These are phyloP conservation scores for Phaetusa simplex DNA, from an alignment of 2,113 vertebrate species.

Conservation along the genomic window DNA sequence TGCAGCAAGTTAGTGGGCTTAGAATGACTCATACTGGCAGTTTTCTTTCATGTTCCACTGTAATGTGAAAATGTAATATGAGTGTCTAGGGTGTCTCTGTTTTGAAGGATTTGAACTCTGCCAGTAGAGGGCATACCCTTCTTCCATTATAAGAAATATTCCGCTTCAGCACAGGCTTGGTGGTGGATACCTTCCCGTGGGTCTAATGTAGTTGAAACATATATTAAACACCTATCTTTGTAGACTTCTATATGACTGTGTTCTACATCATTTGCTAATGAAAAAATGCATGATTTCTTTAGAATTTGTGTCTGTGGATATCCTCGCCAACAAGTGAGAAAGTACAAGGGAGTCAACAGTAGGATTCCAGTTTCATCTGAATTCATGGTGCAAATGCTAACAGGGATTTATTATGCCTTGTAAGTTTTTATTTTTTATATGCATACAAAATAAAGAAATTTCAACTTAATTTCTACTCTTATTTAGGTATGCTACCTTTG, in stretches of 20 bases:
- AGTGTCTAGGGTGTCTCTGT: background rate
- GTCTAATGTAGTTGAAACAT: background rate
- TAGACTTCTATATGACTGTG: background rate
- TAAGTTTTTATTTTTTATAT: slow-evolving; percentile 72
- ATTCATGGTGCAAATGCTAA: slow-evolving; percentile 97
- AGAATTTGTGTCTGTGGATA: slow-evolving; percentile 97
- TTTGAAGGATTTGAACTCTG: background rate
- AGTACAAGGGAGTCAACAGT: slow-evolving; percentile 87
- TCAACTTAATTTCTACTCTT: background rate
- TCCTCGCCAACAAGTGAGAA: slow-evolving; percentile 91
- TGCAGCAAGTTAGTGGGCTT: background rate
- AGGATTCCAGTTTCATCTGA: slow-evolving; percentile 93
- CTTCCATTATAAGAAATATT: background rate
- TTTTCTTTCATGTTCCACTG: background rate
- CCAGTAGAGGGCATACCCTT: background rate
- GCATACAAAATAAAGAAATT: background rate
- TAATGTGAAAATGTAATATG: background rate
- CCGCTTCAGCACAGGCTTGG: background rate
- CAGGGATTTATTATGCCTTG: slow-evolving; percentile 96
- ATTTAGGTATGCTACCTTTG: background rate
- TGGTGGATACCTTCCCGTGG: background rate
- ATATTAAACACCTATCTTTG: background rate
- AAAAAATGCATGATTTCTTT: slow-evolving; percentile 44
- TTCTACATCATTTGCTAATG: background rate
- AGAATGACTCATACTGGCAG: background rate